Evolutionary conservation across 2,888 invertebrate genomes (phyloP).

Genomic region (Hartigia nigra): DNA sequence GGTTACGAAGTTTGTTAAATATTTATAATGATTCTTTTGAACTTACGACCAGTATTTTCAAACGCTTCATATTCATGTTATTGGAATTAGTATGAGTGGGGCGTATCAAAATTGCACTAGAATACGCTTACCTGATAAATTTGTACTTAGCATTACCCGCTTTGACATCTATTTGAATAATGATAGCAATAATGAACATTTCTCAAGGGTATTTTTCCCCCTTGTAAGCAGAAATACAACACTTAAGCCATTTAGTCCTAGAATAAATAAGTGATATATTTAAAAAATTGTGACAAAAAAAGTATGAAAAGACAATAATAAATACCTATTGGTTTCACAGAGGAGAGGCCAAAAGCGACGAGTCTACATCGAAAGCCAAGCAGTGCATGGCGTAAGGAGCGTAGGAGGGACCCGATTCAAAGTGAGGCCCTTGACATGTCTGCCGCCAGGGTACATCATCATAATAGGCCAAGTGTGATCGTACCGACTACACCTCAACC

Average conservation of each 20-base stretch:
- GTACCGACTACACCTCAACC: conserved; percentile 59
- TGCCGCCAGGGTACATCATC: conserved; percentile 55
- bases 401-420: conserved; percentile 62
- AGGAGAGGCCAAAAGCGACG: conserved; percentile 60
- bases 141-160: background rate
- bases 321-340: conserved; percentile 33
- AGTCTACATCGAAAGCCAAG: conserved; percentile 62
- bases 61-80: background rate
- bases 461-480: conserved; percentile 61
- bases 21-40: background rate
- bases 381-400: conserved; percentile 62
- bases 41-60: background rate
- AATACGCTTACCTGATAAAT: background rate
- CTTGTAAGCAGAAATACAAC: background rate
- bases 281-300: background rate
- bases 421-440: conserved; percentile 65
- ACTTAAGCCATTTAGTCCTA: background rate
- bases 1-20: background rate
- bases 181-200: background rate
- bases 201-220: background rate
- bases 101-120: background rate
- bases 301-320: background rate
- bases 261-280: background rate
- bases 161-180: background rate
- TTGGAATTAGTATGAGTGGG: background rate